Conservation (phyloP, 2,797 vertebrate species). For the Mormyrops boulengeri region DNA sequence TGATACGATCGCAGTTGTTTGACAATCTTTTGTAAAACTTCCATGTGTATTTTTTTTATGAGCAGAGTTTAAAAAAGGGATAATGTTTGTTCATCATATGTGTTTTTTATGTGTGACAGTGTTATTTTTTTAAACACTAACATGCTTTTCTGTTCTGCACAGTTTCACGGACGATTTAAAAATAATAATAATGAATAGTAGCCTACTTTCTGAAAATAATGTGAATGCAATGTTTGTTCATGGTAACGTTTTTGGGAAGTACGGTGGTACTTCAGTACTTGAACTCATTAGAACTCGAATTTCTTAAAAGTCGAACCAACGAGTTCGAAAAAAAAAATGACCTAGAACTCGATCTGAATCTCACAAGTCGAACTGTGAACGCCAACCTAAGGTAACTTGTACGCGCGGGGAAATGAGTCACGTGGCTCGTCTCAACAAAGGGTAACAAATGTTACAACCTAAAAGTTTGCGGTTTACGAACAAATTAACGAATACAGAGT, state of each 20-base stretch:
- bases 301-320: too few species aligned
- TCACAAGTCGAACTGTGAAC: too few species aligned
- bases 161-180: not conserved
- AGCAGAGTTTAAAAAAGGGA: not conserved
- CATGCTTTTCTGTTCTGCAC: not conserved
- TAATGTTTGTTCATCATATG: not conserved
- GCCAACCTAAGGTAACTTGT: too few species aligned
- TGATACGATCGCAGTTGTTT: not conserved
- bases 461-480: too few species aligned
- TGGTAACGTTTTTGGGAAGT: not conserved
- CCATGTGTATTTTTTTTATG: not conserved
- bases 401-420: too few species aligned
- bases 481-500: too few species aligned
- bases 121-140: not conserved
- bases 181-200: not conserved
- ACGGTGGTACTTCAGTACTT: too few species aligned
- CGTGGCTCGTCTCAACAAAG: too few species aligned
- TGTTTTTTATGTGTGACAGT: not conserved
- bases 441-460: too few species aligned
- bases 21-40: not conserved
- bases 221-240: not conserved
- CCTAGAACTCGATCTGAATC: too few species aligned
- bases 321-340: too few species aligned
- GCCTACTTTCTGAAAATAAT: not conserved
- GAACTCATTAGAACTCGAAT: too few species aligned